These are phyloP conservation scores for Cephus cinctus DNA, from an alignment of 1,140 invertebrate genomes.

Conservation along the genomic window DNA sequence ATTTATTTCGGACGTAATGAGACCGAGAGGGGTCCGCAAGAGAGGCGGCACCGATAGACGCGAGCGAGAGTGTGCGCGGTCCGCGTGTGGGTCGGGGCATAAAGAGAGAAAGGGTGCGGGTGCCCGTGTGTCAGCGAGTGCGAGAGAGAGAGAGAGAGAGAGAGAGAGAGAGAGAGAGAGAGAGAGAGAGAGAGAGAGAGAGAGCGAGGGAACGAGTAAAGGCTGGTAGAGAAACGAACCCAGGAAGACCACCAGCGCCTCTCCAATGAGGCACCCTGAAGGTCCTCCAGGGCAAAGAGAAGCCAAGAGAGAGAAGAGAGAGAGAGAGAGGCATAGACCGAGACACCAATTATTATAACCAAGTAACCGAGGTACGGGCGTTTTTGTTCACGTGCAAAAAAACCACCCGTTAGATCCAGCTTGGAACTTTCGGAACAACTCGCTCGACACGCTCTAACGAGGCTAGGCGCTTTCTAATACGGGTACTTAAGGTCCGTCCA, in stretches of 20 bases:
- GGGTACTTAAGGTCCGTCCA: too few species aligned
- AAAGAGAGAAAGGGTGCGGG: too few species aligned
- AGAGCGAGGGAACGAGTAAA: too few species aligned
- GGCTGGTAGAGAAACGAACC: too few species aligned
- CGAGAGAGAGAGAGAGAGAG: constrained; percentile 4
- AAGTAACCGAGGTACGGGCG: constrained; percentile 18
- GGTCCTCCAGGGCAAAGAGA: too few species aligned
- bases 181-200: constrained; percentile 22
- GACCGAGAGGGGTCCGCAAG: constrained; percentile 28
- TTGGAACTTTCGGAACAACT: too few species aligned
- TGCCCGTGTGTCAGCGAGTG: too few species aligned
- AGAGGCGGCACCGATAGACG: constrained; percentile 13
- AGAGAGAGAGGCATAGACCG: constrained; percentile 23
- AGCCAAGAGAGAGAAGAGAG: constrained; percentile 10
- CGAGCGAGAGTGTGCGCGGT: background rate
- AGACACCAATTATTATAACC: constrained; percentile 30
- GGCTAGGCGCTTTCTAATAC: too few species aligned
- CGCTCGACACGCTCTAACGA: too few species aligned
- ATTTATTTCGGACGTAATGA: constrained; percentile 39
- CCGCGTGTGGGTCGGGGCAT: background rate
- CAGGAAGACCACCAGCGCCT: too few species aligned
- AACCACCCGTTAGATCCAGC: background rate
- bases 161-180: constrained; percentile 7
- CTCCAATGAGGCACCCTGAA: too few species aligned
- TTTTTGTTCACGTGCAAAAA: background rate